phyloP scores from a whole-genome alignment of 1,140 invertebrate genomes.

The Branchinecta lynchi region DNA sequence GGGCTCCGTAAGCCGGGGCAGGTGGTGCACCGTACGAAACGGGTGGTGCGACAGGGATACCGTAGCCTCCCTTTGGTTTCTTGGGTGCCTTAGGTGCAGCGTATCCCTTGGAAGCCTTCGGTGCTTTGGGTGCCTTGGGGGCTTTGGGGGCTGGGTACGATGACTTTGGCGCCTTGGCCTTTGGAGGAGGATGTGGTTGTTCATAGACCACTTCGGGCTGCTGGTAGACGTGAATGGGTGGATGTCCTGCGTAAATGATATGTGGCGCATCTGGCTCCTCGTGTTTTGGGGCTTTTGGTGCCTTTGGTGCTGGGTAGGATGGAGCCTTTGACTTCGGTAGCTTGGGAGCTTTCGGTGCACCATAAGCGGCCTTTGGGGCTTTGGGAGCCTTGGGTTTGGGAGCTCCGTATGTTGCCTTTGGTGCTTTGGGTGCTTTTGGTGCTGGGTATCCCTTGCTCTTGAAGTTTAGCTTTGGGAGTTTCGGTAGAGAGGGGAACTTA shows the following conservation, averaged over 20 bases:
- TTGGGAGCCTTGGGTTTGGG: conserved; percentile 19
- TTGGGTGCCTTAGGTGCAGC: conserved; percentile 15
- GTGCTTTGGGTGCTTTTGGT: conserved; percentile 20
- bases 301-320: conserved; percentile 21
- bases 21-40: background rate
- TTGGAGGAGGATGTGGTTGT: conserved; percentile 15
- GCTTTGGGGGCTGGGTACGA: conserved; percentile 15
- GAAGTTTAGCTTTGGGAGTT: conserved; percentile 17
- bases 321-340: conserved; percentile 19
- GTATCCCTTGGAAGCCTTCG: conserved; percentile 13
- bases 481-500: conserved; percentile 18
- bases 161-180: conserved; percentile 14
- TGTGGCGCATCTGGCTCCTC: conserved; percentile 26
- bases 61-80: conserved; percentile 16
- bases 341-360: conserved; percentile 23
- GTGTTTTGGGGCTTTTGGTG: conserved; percentile 21
- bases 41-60: conserved; percentile 12
- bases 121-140: conserved; percentile 16
- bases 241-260: conserved; percentile 33
- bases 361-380: conserved; percentile 21
- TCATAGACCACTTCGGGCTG: conserved; percentile 22
- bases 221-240: conserved; percentile 32
- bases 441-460: conserved; percentile 17
- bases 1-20: background rate
- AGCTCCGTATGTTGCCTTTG: conserved; percentile 21